Evolutionary conservation across 2,113 vertebrate genomes (phyloP).

Genomic region (Camelus bactrianus): DNA sequence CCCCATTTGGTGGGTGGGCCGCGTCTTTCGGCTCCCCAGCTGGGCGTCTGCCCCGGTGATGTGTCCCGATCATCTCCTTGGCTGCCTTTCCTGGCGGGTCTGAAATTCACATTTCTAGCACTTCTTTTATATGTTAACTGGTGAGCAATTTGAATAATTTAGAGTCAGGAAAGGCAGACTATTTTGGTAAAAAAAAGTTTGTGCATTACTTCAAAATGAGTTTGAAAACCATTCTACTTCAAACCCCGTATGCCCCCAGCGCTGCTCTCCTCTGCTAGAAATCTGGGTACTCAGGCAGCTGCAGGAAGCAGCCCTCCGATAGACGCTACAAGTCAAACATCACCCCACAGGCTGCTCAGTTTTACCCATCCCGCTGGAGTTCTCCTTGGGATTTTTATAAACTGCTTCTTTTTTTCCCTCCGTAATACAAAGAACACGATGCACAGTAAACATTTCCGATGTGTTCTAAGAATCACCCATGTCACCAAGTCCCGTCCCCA

Average conservation of each 20-base stretch:
- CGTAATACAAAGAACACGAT: background rate
- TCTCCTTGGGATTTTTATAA: conserved; percentile 32
- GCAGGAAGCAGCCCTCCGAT: background rate
- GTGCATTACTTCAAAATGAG: background rate
- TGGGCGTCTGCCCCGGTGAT: background rate
- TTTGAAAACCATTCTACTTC: background rate
- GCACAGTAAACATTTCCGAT: background rate
- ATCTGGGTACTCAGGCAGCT: background rate
- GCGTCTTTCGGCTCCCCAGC: background rate
- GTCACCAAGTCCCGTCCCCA: background rate
- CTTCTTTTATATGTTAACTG: background rate
- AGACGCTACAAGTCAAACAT: background rate
- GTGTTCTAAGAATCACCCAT: background rate
- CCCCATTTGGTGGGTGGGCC: background rate
- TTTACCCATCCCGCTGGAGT: background rate
- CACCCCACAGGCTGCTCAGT: background rate
- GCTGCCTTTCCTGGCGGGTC: background rate
- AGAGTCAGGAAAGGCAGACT: background rate
- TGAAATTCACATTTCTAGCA: background rate
- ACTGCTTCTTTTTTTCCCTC: background rate
- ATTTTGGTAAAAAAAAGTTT: background rate
- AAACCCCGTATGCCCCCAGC: background rate
- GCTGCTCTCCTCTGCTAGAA: background rate
- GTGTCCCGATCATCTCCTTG: accelerated
- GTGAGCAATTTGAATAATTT: background rate